These are phyloP conservation scores for Hydra vulgaris DNA, from an alignment of 30 jellyfish, hydroid and myxozoan species.

Conservation along the genomic window DNA sequence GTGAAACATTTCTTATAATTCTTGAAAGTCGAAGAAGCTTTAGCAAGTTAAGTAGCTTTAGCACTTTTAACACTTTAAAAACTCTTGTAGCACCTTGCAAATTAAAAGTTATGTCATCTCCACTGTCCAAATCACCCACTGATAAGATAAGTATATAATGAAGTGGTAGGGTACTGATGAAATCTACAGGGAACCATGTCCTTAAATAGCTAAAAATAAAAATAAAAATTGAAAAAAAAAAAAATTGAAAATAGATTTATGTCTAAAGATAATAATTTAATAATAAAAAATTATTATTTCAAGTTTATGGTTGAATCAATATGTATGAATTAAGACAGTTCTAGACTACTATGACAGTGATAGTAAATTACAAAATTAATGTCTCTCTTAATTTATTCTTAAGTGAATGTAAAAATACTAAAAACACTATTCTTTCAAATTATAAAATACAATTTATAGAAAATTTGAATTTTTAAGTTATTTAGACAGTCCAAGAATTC, in stretches of 20 bases:
- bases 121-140: constrained; percentile 22
- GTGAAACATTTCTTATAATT: constrained; percentile 61
- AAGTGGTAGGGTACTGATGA: constrained; percentile 77
- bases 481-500: too few relatives aligned
- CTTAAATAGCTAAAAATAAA: constrained; percentile 53
- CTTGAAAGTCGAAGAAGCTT: constrained; percentile 64
- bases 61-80: constrained; percentile 62
- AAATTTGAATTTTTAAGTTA: too few relatives aligned
- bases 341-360: too few relatives aligned
- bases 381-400: too few relatives aligned
- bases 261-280: too few relatives aligned
- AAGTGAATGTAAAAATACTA: too few relatives aligned
- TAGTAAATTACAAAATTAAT: too few relatives aligned
- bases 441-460: too few relatives aligned
- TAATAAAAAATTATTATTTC: too few relatives aligned
- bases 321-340: too few relatives aligned
- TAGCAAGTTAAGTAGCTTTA: constrained; percentile 64
- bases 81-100: constrained; percentile 91
- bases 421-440: too few relatives aligned
- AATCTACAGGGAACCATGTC: constrained; percentile 79
- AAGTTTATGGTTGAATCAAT: too few relatives aligned
- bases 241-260: neutral
- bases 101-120: constrained; percentile 42
- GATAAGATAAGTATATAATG: constrained; percentile 63
- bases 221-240: neutral